These are phyloP conservation scores for Serilophus lunatus DNA, from an alignment of 2,113 vertebrate species.

Conservation along the genomic window DNA sequence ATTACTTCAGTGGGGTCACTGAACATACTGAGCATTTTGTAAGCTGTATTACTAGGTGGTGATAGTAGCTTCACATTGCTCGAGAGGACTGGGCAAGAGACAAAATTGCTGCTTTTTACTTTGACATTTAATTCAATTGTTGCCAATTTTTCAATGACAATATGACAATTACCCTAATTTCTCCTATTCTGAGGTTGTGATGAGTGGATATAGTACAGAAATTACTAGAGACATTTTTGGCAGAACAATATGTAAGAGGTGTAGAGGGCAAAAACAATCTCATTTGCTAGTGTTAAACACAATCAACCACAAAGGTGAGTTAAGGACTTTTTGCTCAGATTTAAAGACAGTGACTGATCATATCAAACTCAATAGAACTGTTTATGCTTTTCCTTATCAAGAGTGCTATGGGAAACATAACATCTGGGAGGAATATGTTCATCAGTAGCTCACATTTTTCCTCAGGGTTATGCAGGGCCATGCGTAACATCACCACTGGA, in stretches of 20 bases:
- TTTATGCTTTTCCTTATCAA: constrained; percentile 84
- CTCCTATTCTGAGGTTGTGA: neutral
- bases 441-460: constrained; percentile 35
- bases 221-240: neutral
- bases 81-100: neutral
- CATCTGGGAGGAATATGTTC: constrained; percentile 84
- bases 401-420: constrained; percentile 83
- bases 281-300: neutral
- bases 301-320: neutral
- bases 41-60: neutral
- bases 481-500: constrained; percentile 66
- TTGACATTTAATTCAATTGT: neutral
- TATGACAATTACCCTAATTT: neutral
- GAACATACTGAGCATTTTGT: neutral
- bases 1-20: neutral
- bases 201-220: neutral
- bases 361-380: constrained; percentile 73
- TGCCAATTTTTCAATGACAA: neutral
- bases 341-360: neutral
- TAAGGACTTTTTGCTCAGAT: neutral
- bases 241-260: neutral
- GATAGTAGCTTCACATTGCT: neutral
- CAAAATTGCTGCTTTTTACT: neutral
- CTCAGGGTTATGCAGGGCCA: constrained; percentile 42
- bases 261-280: neutral